Conservation (phyloP, 1,140 invertebrate species). For the Trichonephila inaurata region DNA sequence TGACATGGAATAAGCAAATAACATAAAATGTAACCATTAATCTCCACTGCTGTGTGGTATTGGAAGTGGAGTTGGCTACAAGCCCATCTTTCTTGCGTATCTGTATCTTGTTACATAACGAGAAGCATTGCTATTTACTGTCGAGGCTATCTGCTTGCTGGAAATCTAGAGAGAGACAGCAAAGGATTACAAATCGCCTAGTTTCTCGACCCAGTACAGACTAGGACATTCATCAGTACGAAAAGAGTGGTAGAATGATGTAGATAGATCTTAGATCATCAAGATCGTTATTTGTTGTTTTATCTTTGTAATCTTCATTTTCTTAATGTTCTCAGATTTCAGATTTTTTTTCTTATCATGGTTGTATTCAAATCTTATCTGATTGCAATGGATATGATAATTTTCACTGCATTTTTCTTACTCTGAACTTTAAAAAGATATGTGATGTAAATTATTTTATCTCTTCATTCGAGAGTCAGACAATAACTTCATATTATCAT, state of each 20-base stretch:
- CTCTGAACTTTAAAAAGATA: no score
- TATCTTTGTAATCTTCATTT: not conserved
- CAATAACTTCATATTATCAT: no score
- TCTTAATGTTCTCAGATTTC: no score
- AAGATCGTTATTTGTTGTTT: not conserved
- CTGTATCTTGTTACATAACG: constrained; percentile 52
- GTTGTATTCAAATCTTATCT: no score
- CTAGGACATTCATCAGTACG: not conserved
- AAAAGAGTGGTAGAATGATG: not conserved
- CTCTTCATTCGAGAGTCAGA: no score
- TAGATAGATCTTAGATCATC: not conserved
- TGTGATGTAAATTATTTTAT: no score
- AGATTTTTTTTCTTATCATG: no score
- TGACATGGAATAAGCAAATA: constrained; percentile 62
- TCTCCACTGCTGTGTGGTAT: not conserved
- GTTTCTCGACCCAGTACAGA: not conserved
- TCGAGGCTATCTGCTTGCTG: not conserved
- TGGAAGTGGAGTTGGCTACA: constrained; percentile 57
- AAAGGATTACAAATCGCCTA: constrained; percentile 34
- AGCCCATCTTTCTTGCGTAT: constrained; percentile 16
- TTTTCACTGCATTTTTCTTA: no score
- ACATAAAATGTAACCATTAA: constrained; percentile 53
- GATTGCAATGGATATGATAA: no score
- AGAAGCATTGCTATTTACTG: constrained; percentile 15
- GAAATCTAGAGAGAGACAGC: not conserved